Percentiles rank a stretch among this genome's conserved stretches.
phyloP scores from a whole-genome alignment of 2,113 vertebrate genomes.

The Onychostoma macrolepis region DNA sequence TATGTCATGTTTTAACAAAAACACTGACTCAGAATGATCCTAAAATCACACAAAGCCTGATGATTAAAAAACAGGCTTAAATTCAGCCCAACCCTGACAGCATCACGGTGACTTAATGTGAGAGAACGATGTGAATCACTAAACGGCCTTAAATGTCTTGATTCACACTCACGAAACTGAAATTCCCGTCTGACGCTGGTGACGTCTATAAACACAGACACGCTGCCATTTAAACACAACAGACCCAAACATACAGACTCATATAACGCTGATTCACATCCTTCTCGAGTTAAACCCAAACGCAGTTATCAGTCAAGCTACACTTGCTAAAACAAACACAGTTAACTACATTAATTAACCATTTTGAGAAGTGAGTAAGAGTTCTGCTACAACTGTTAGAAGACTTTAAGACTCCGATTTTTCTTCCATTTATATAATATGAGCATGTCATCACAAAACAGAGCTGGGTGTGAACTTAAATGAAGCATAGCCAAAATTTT shows the following conservation, averaged over 20 bases:
- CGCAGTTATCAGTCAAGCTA: neutral
- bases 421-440: neutral
- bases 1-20: neutral
- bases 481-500: neutral
- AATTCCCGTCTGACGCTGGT: conserved; percentile 3
- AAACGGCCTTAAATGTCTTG: neutral
- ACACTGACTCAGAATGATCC: neutral
- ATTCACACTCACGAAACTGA: conserved; percentile 3
- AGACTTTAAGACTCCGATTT: neutral
- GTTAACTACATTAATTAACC: neutral
- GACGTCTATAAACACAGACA: conserved; percentile 10
- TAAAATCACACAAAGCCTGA: neutral
- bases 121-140: neutral
- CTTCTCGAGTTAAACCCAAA: neutral
- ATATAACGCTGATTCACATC: conserved; percentile 23
- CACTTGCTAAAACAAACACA: neutral
- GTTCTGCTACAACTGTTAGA: neutral
- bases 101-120: conserved; percentile 6
- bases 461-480: neutral
- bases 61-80: conserved; percentile 12
- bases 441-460: neutral
- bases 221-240: neutral
- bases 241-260: neutral
- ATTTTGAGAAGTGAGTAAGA: neutral
- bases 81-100: conserved; percentile 2